Conservation (phyloP, 37 sponge, comb jelly and placozoan genomes). For the Geodia barretti region DNA sequence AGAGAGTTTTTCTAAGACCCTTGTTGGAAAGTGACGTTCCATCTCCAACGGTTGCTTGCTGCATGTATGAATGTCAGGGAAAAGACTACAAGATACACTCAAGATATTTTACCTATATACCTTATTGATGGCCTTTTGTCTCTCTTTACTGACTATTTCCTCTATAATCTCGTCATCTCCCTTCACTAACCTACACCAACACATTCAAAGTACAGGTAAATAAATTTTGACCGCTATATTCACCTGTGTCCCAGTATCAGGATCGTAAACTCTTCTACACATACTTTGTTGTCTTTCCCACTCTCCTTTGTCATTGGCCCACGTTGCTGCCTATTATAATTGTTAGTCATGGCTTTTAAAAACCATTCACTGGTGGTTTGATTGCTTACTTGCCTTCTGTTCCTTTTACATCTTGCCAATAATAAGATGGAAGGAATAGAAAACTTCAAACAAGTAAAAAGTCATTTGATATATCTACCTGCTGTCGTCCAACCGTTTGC, state of each 20-base stretch:
- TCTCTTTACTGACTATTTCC: conserved; percentile 89
- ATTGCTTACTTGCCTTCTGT: too few species aligned
- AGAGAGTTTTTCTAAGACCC: conserved; percentile 54
- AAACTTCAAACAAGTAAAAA: too few species aligned
- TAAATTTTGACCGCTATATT: neutral
- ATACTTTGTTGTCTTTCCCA: conserved; percentile 78
- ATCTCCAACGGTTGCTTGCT: conserved; percentile 85
- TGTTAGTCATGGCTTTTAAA: neutral
- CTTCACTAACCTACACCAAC: conserved; percentile 63
- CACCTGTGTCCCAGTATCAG: conserved; percentile 83
- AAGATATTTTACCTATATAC: neutral
- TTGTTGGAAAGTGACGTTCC: conserved; percentile 74
- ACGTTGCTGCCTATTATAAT: too few species aligned
- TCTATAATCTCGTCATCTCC: conserved; percentile 92
- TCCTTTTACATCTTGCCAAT: too few species aligned
- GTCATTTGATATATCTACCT: too few species aligned
- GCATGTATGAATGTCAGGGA: conserved; percentile 6
- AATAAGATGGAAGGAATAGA: too few species aligned
- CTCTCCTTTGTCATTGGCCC: conserved; percentile 85
- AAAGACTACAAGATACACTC: neutral
- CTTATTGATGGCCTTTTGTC: conserved; percentile 87
- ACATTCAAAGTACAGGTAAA: conserved; percentile 15
- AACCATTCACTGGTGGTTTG: neutral
- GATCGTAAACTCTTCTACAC: conserved; percentile 78
- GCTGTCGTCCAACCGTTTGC: too few species aligned